phyloP scores from a whole-genome alignment of 2,113 vertebrate species.

The Cyanistes caeruleus region DNA sequence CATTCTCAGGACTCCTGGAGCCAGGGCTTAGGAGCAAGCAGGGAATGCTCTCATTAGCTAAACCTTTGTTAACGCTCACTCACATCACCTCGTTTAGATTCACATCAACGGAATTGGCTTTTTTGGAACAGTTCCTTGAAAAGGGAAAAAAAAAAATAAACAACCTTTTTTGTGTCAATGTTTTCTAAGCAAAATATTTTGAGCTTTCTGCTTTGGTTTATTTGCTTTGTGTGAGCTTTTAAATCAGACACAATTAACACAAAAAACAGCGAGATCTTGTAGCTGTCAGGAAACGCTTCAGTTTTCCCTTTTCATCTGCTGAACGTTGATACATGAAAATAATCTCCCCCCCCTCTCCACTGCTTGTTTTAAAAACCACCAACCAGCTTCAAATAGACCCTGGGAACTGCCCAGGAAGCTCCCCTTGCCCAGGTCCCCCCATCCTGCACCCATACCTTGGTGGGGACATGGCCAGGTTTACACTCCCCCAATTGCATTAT shows the following conservation, averaged over 20 bases:
- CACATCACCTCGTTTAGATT: background rate
- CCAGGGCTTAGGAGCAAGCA: background rate
- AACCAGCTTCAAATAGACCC: background rate
- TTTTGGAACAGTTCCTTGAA: background rate
- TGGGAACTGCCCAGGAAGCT: background rate
- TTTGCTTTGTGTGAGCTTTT: background rate
- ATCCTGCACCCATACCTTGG: background rate
- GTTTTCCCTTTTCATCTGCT: background rate
- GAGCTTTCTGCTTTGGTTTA: background rate
- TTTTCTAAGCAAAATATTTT: conserved; percentile 33
- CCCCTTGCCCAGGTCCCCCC: background rate
- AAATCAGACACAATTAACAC: conserved; percentile 3
- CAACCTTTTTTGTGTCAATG: background rate
- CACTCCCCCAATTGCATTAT: background rate
- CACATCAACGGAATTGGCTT: background rate
- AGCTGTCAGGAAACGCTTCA: background rate
- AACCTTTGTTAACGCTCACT: background rate
- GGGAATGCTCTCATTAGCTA: background rate
- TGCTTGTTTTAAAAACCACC: background rate
- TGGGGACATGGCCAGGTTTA: background rate
- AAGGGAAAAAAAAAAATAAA: background rate
- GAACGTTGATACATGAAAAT: background rate
- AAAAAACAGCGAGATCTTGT: background rate
- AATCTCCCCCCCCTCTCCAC: background rate
- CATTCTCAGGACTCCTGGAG: background rate